Evolutionary conservation across 2,797 vertebrate genomes (phyloP), one percentile per base, ranked within the genome.

Genomic region (Tolypeutes matacus): DNA sequence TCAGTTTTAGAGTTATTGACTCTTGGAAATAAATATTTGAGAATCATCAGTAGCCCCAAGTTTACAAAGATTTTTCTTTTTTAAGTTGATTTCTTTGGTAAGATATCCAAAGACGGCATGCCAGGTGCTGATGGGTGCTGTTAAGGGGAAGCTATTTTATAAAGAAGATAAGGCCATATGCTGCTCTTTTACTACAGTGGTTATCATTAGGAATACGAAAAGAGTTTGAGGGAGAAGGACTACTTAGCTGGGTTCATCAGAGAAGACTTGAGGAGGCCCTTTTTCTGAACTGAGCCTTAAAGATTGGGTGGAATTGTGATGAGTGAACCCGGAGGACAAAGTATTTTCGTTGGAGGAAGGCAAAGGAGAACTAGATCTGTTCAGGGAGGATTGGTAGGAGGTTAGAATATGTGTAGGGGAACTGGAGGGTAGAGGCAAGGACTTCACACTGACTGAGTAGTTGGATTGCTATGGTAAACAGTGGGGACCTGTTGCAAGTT

Each of bases 21-120:
- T 83, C 36, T 84, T 56, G 70, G 17, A 94, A 75, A 39, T 78
- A 89, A 94, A 88, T 53, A 81, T 64, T 76, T 91, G 73, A 88
- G 69, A 95, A 76, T 93, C n/a, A 72, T 77, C 42, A 64, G 11
- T 64, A 91, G 42, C 93, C 89, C 20, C 20, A 75, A 6, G 31
- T 95, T 93, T 85, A 86, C 78, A 34, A 92, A 25, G 9, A 62
- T 94, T 94, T 88, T 88, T 75, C 25, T 80, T 89, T 96, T 93
- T 91, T 80, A 72, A 93, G 56, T 91, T 84, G 49, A 70, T 89
- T 92, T 95, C 49, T 67, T 87, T 93, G 51, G 69, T 82, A 70
- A 84, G 70, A 36, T 88, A 58, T 82, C 46, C 77, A 67, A 73
- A 93, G 70, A 92, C 67, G 70, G 14, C 60, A 36, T 34, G 23